phyloP scores from a whole-genome alignment of 2,113 vertebrate species.

The Syrrhaptes paradoxus region DNA sequence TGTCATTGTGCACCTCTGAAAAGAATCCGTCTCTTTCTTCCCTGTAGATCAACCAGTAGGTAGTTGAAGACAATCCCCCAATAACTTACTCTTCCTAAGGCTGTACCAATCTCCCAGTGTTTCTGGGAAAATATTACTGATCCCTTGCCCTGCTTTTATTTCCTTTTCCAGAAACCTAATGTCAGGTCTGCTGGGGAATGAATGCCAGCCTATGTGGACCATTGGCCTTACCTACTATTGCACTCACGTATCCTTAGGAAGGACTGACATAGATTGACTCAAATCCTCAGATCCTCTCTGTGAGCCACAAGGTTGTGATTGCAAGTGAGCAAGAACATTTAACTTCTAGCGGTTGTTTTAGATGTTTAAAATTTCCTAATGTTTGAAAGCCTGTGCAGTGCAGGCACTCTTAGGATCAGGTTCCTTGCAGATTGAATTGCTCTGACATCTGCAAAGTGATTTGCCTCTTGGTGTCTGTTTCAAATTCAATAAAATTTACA shows the following conservation, averaged over 20 bases:
- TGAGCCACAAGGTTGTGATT: background rate
- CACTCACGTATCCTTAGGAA: background rate
- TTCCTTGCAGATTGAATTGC: slow-evolving; percentile 24
- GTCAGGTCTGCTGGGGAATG: background rate
- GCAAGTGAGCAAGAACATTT: background rate
- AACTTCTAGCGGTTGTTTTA: background rate
- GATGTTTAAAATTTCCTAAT: background rate
- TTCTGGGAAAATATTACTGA: background rate
- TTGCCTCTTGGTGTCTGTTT: slow-evolving; percentile 33
- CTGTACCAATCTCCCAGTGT: background rate
- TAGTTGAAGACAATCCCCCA: background rate
- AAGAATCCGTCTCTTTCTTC: background rate
- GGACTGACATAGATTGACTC: background rate
- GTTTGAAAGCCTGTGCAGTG: background rate
- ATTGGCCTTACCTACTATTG: background rate
- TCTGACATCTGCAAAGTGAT: slow-evolving; percentile 26
- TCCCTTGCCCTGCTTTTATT: background rate
- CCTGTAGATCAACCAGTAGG: background rate
- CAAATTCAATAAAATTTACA: slow-evolving; percentile 49
- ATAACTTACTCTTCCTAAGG: background rate
- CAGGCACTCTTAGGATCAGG: background rate
- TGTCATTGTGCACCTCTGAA: background rate
- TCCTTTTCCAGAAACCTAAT: background rate
- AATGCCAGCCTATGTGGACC: background rate
- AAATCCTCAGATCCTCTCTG: background rate